Evolutionary conservation across 2,797 vertebrate genomes (phyloP).

Genomic region (Acrossocheilus fasciatus): DNA sequence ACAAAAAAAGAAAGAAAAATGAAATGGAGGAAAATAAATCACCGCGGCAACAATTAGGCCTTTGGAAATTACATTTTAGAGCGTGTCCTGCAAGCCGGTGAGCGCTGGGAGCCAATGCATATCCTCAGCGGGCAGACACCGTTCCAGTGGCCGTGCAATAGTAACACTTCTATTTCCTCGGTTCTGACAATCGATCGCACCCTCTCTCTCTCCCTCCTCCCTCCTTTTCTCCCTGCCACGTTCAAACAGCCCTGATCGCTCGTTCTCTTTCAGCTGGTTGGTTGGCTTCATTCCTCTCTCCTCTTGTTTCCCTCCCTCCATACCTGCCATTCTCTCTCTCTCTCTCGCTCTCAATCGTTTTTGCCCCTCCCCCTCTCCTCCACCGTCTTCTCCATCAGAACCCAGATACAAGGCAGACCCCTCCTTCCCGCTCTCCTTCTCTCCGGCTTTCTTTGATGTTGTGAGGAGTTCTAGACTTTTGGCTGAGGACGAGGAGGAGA

Average conservation of each 20-base stretch:
- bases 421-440: conserved; percentile 33
- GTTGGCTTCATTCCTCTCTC: conserved; percentile 66
- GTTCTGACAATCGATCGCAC: conserved; percentile 68
- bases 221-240: conserved; percentile 59
- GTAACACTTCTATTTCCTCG: conserved; percentile 79
- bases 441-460: conserved; percentile 74
- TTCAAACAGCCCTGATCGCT: conserved; percentile 65
- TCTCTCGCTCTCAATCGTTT: conserved; percentile 48
- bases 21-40: conserved; percentile 63
- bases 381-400: conserved; percentile 45
- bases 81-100: conserved; percentile 66
- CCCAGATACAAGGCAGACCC: conserved; percentile 47
- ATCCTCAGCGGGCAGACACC: conserved; percentile 70
- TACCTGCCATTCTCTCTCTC: conserved; percentile 55
- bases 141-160: conserved; percentile 75
- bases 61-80: conserved; percentile 69
- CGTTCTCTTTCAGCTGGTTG: conserved; percentile 73
- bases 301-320: conserved; percentile 56
- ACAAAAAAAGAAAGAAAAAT: conserved; percentile 52
- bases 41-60: conserved; percentile 67
- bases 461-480: conserved; percentile 71
- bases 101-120: conserved; percentile 67
- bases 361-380: conserved; percentile 53
- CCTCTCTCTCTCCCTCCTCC: conserved; percentile 60
- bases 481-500: conserved; percentile 62